These are phyloP conservation scores for Streptopelia turtur DNA, from an alignment of 2,797 vertebrate genomes.

Conservation along the genomic window DNA sequence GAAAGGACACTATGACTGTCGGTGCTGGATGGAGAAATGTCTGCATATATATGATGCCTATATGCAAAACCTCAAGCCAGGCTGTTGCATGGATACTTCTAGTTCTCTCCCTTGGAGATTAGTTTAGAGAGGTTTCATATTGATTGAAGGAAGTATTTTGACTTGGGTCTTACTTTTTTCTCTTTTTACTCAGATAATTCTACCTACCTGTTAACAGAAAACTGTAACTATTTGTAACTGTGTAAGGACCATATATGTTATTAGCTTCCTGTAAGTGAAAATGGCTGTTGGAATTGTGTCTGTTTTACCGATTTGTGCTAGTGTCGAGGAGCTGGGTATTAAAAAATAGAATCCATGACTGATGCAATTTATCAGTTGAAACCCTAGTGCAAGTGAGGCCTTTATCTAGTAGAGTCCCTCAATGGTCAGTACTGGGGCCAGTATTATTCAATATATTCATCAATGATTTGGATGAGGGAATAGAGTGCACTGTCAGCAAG, in stretches of 20 bases:
- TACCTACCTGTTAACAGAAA: not conserved
- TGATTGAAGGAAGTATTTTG: not conserved
- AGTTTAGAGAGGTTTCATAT: not conserved
- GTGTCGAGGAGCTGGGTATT: not conserved
- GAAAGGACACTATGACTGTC: not conserved
- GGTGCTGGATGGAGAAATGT: not conserved
- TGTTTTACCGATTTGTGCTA: not conserved
- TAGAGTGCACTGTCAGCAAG: too few species aligned
- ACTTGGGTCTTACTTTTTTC: not conserved
- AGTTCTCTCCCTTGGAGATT: not conserved
- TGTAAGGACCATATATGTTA: not conserved
- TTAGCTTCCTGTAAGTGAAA: not conserved
- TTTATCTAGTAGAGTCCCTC: too few species aligned
- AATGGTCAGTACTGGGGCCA: too few species aligned
- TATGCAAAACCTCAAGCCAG: not conserved
- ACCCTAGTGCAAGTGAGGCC: not conserved
- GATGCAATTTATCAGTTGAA: not conserved
- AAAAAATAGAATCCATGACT: not conserved
- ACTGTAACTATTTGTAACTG: not conserved
- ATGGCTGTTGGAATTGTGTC: not conserved
- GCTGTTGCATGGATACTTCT: not conserved
- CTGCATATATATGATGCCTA: accelerated
- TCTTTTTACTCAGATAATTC: not conserved
- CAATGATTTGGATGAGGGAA: too few species aligned
- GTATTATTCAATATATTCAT: too few species aligned